Base-by-base conservation (phyloP, 2,888 invertebrate genomes). In the Ferdinandea cuprea region DNA sequence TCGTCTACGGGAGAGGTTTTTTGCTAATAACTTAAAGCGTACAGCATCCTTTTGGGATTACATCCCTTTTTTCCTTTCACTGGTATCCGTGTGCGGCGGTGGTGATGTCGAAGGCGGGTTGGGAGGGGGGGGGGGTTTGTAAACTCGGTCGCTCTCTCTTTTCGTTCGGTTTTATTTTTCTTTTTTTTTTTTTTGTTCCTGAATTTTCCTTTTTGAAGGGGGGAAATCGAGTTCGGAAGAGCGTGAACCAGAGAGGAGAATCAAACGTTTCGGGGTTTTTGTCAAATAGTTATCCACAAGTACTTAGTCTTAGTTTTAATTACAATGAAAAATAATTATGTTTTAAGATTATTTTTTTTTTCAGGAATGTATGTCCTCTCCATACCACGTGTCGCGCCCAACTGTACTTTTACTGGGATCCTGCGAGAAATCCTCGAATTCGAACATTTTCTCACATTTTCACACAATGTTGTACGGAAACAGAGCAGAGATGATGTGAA, bases 381-480 rank as follows among this genome's bases (percentile, higher is more conserved):
- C 85, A 85, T 85, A 86, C 85, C 86, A 86, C 86, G 86, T 86
- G 86, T 86, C 86, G 86, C 86, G 86, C 86, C 86, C 86, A 86
- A 86, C 86, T 86, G 86, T 86, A 86, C 85, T 85, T 85, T 85
- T 85, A 83, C 85, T 85, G 79, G 85, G 85, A 86, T 85, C 85
- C 85, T 83, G 78, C 68, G 77, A 77, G 69, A 81, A 81, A 76
- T 77, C 78, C 71, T 83, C 83, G 83, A 83, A 83, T 83, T 83
- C 83, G 83, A 83, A 83, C 78, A 77, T 78, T 78, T 78, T 73
- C 80, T 72, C 80, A 83, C 78, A 77, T 78, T 78, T 78, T 73
- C 80, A 72, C 80, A 73, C 50, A 77, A 81, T 71, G 71, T 77
- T 77, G 59, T 59, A 30, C 7, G 46, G 40, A 40, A 37, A 30